These are phyloP conservation scores for Zosterops lateralis DNA, from an alignment of 2,113 vertebrate genomes.

Conservation along the genomic window DNA sequence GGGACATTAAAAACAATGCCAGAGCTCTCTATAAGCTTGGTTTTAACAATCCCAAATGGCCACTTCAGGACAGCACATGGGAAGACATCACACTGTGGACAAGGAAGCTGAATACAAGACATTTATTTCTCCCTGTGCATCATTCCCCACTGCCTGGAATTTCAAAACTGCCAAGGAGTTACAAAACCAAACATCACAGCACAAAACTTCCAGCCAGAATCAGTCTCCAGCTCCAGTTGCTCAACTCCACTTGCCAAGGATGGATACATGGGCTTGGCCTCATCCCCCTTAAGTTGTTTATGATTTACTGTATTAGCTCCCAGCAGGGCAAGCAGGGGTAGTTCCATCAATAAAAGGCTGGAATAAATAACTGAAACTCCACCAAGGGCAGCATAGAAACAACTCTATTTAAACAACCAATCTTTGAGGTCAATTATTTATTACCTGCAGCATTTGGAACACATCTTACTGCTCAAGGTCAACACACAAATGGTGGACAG, in stretches of 20 bases:
- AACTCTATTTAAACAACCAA: not conserved
- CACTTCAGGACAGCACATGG: not conserved
- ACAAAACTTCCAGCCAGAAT: not conserved
- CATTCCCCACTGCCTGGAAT: not conserved
- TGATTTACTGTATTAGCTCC: slow-evolving; percentile 11
- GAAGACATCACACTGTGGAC: not conserved
- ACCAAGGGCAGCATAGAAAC: not conserved
- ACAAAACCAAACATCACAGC: slow-evolving; percentile 12
- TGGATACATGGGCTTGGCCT: not conserved
- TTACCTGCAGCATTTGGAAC: slow-evolving; percentile 7
- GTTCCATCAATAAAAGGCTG: slow-evolving; percentile 4
- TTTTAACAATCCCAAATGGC: not conserved
- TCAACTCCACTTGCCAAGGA: not conserved
- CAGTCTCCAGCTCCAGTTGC: not conserved
- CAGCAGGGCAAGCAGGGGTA: not conserved
- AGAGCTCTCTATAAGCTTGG: not conserved
- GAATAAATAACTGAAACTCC: not conserved
- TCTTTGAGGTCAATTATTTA: slow-evolving; percentile 11
- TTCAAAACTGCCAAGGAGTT: slow-evolving; percentile 20
- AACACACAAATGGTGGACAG: not conserved
- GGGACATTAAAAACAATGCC: not conserved
- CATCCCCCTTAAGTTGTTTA: not conserved
- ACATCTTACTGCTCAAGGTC: not conserved
- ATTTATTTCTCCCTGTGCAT: not conserved
- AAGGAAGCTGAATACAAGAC: not conserved